phyloP scores from a whole-genome alignment of 35 echinoderm and acorn worm genomes.

The Anneissia japonica region DNA sequence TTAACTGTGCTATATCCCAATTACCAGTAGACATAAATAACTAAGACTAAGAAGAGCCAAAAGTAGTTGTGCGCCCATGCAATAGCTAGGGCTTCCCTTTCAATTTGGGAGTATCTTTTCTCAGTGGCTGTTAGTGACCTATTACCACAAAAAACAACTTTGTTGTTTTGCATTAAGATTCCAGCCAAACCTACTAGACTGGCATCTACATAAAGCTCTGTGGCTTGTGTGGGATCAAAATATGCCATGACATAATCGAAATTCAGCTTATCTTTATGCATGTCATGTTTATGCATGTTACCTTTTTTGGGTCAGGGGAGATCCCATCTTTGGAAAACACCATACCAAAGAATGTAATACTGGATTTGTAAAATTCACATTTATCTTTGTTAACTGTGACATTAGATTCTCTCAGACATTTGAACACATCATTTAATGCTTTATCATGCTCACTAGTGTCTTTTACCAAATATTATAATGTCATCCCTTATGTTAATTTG shows the following conservation, averaged over 20 bases:
- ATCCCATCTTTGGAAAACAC: not conserved
- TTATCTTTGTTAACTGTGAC: not conserved
- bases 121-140: not conserved
- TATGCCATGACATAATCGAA: conserved; percentile 21
- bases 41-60: not conserved
- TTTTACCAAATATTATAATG: not conserved
- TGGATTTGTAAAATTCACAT: not conserved
- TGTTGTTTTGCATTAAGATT: conserved; percentile 12
- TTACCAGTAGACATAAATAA: not conserved
- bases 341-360: not conserved
- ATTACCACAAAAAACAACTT: not conserved
- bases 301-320: not conserved
- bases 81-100: not conserved
- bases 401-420: not conserved
- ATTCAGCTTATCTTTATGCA: conserved; percentile 37
- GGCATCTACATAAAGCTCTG: conserved; percentile 27
- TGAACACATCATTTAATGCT: not conserved
- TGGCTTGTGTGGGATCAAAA: not conserved
- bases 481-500: not conserved
- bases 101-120: not conserved
- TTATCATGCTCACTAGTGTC: not conserved
- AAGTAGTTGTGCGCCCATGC: not conserved
- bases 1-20: not conserved
- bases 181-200: conserved; percentile 28
- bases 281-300: conserved; percentile 12